Conservation (phyloP, 1,140 invertebrate genomes). For the Bombus huntii region DNA sequence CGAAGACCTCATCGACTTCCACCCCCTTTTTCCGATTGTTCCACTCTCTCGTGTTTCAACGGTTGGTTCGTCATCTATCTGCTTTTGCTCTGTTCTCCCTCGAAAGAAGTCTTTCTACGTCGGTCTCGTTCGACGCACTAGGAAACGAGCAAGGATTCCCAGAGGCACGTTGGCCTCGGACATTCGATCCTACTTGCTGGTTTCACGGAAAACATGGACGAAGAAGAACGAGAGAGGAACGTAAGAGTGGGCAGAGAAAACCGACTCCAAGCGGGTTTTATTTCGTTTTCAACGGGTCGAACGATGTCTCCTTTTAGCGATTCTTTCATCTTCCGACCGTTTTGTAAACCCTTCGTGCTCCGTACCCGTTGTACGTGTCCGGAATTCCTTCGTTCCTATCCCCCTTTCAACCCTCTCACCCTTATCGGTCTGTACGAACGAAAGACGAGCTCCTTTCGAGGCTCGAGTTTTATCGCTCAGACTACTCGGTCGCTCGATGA, state of each 20-base stretch:
- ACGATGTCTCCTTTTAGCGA: constrained; percentile 44
- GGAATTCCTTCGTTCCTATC: constrained; percentile 32
- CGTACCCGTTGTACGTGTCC: constrained; percentile 44
- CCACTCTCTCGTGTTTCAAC: constrained; percentile 41
- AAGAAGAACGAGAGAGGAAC: too few relatives aligned
- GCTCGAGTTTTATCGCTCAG: not conserved
- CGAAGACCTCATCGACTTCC: constrained; percentile 65
- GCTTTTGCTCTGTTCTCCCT: constrained; percentile 59
- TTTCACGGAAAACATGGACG: not conserved
- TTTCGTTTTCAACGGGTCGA: constrained; percentile 39
- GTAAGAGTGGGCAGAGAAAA: not conserved
- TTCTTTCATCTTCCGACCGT: constrained; percentile 59
- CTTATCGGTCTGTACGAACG: not conserved
- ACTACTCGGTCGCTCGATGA: not conserved
- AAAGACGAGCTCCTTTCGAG: not conserved
- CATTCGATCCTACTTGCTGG: constrained; percentile 34
- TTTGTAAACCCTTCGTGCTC: constrained; percentile 46
- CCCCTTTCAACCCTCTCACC: not conserved
- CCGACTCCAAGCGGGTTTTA: constrained; percentile 20
- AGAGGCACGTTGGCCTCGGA: constrained; percentile 38
- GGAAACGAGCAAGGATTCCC: constrained; percentile 19
- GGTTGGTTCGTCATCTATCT: constrained; percentile 52
- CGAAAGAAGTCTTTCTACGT: constrained; percentile 37
- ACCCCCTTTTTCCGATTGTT: constrained; percentile 43
- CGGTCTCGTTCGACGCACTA: not conserved